A percentile compares a stretch with the other conserved stretches of the same genome.
phyloP scores from a whole-genome alignment of 2,888 invertebrate species.

The Stramonita haemastoma region DNA sequence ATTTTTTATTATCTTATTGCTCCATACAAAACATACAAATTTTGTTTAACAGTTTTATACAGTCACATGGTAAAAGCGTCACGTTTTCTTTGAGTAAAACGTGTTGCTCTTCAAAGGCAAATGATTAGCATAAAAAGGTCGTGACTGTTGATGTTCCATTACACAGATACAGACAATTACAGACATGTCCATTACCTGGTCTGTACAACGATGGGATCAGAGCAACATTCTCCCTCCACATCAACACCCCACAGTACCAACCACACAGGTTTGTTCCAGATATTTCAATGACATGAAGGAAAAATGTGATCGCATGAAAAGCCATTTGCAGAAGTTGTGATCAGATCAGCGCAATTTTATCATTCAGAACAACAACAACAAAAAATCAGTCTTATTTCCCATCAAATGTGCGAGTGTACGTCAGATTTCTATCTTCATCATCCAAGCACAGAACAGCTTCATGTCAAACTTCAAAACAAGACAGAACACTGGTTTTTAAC shows the following conservation, averaged over 20 bases:
- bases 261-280: no score
- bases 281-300: no score
- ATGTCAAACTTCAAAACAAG: no score
- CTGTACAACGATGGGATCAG: background rate
- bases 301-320: background rate
- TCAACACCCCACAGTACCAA: no score
- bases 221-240: background rate
- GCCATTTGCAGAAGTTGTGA: background rate
- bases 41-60: constrained; percentile 18
- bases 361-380: background rate
- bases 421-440: no score
- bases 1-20: constrained; percentile 31
- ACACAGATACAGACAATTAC: background rate
- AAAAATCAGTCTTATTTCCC: no score
- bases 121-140: background rate
- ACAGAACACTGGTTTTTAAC: no score
- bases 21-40: constrained; percentile 29
- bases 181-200: background rate
- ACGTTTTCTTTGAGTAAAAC: background rate
- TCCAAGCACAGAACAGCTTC: no score
- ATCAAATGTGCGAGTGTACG: no score
- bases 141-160: background rate
- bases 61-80: background rate
- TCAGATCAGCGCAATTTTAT: background rate
- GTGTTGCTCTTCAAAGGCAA: background rate